Base-by-base conservation (phyloP, 2,113 vertebrate genomes). In the Nerophis ophidion region DNA sequence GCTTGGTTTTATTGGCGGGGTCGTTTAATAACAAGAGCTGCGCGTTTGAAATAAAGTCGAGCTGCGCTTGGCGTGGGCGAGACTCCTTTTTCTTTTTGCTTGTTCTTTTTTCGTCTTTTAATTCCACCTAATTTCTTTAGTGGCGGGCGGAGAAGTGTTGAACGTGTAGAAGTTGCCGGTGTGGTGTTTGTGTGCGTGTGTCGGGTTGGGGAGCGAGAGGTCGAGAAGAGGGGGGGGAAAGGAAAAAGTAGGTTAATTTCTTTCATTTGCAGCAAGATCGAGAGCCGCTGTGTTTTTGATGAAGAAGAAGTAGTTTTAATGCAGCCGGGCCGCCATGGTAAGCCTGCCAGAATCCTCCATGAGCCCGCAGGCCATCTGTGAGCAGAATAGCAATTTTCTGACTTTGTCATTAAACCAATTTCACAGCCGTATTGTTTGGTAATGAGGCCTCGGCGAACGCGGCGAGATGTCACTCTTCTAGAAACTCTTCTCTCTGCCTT, bases 351-450 rank as follows among this genome's bases (percentile, higher is more conserved):
- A 91, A 93, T 93, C 92, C 54, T 94, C 89, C 88, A 90, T 92
- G 91, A 86, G 94, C 96, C 95, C 93, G 14, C 88, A 89, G 94
- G 95, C 95, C 94, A 94, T 98, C 94, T 98, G 95, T 97, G 96
- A 98, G 95, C 93, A 93, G 94, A 98, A 97, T 97, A 97, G 95
- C 95, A 96, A 98, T 98, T 98, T 98, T 98, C 98, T 98, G 97
- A 98, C 95, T 96, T 96, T 97, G 95, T 96, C 96, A 98, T 98
- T 98, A 99, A 99, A 98, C 94, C 95, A 98, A 99, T 99, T 99
- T 99, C 95, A 97, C 95, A 95, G 94, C 95, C 94, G 95, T 97
- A 96, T 98, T 99, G 95, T 98, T 98, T 99, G 96, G 97, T 99
- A 99, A 99, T 99, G 95, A 99, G 96, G 54, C 93, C 95, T 94